Base-by-base conservation (phyloP, 2,888 invertebrate genomes). In the Lasioglossum calceatum region DNA sequence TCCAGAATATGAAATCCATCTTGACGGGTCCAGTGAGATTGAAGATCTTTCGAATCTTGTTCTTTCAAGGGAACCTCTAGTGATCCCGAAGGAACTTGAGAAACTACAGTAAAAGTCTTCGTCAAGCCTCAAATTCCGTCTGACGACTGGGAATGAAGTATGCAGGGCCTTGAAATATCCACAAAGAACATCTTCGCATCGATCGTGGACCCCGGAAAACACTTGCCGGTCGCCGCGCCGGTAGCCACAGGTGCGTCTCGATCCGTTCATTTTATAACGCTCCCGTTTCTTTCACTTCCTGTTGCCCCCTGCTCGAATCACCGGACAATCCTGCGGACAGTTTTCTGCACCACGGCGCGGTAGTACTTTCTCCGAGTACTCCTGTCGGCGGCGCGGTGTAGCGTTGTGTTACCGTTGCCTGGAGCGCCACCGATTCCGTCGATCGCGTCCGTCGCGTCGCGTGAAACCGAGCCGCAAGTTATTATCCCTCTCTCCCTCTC, bases 281-380 rank as follows among this genome's bases (percentile, higher is more conserved):
- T 67, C 67, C 67, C 36, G 36, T 67, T 67, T 67, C 67, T 67
- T 67, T 67, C 67, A 23, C 67, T 67, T 67, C 67, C 67, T 67
- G 67, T 67, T 67, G 32, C 36, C 36, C 32, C 19, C 36, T 32
- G 67, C 67, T 23, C 67, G 67, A 36, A 67, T 67, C 67, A 36
- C 67, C 67, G 67, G 23, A 67, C 67, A 67, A 36, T 67, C 32
- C 67, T 36, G 67, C 67, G 67, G 67, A 67, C 67, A 67, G 36
- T 67, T 67, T 58, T 82, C 58, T 72, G 36, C 54, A n/a, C 39
- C n/a, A 14, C 36, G 75, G 16, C 64, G 61, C 61, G 78, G 32
- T 67, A 10, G 67, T 73, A 84, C 83, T 84, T 84, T 84, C 84
- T 78, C 82, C 83, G 67, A 27, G 83, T 67, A 82, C 83, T 23